Conservation (phyloP, 2,113 vertebrate species). For the Macheiramphus alcinus region DNA sequence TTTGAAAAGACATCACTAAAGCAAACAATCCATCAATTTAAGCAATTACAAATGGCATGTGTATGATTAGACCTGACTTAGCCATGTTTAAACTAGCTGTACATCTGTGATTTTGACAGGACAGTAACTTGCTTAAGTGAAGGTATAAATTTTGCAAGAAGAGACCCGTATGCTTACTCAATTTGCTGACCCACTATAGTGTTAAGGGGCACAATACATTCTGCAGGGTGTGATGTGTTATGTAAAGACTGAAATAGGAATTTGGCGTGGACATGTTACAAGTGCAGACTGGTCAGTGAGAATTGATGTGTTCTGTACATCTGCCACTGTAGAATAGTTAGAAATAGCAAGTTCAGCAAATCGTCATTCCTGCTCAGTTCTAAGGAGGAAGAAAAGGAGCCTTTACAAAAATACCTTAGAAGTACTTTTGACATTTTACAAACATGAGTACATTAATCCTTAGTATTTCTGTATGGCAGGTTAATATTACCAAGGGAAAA, state of each 20-base stretch:
- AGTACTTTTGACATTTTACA: neutral
- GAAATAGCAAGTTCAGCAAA: neutral
- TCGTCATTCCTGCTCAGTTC: neutral
- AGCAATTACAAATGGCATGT: neutral
- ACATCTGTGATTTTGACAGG: neutral
- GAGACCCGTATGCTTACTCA: neutral
- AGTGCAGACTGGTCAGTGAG: neutral
- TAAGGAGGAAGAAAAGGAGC: neutral
- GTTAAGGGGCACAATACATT: neutral
- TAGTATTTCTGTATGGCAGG: neutral
- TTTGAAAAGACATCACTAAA: neutral
- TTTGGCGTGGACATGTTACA: neutral
- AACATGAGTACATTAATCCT: neutral
- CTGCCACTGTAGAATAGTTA: neutral
- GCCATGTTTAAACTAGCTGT: neutral
- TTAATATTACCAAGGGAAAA: neutral
- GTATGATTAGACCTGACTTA: neutral
- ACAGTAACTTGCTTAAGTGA: neutral
- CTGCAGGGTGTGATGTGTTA: neutral
- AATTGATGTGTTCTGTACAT: neutral
- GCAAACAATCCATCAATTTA: neutral
- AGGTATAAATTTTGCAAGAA: neutral
- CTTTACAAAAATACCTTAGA: neutral
- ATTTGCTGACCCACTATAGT: neutral
- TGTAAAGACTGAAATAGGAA: neutral